phyloP scores from a whole-genome alignment of 2,888 invertebrate species.

The Agelastica alni region DNA sequence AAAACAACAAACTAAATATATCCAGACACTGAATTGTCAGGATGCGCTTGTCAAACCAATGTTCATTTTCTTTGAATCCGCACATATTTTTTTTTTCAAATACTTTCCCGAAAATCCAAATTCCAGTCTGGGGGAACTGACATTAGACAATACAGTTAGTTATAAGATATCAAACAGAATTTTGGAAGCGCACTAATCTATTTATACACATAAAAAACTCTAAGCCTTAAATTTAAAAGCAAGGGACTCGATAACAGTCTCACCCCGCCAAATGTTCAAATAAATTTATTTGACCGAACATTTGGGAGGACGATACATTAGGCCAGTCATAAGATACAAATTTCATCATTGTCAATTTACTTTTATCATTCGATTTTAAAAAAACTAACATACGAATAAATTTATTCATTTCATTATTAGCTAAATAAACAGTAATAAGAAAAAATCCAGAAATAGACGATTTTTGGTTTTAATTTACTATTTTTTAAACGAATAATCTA shows the following conservation, averaged over 20 bases:
- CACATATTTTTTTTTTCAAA: constrained; percentile 8
- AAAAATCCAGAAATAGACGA: too few relatives aligned
- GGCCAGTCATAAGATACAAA: too few relatives aligned
- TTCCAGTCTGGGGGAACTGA: background rate
- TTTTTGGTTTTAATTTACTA: too few relatives aligned
- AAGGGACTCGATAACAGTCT: constrained; percentile 29
- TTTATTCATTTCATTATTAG: too few relatives aligned
- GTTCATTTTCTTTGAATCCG: constrained; percentile 10
- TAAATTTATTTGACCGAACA: constrained; percentile 13
- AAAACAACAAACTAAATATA: constrained; percentile 35
- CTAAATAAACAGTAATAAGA: too few relatives aligned
- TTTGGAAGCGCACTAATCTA: constrained; percentile 32
- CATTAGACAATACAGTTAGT: constrained; percentile 19
- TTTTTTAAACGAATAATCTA: too few relatives aligned
- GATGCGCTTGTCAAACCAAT: constrained; percentile 6
- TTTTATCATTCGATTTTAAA: too few relatives aligned
- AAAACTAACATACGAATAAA: too few relatives aligned
- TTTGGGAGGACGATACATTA: constrained; percentile 1
- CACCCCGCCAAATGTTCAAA: constrained; percentile 27
- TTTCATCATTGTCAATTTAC: too few relatives aligned
- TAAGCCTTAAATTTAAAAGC: constrained; percentile 32
- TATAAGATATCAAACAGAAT: constrained; percentile 30
- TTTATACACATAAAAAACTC: constrained; percentile 35
- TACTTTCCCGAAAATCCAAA: constrained; percentile 8
- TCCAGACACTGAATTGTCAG: constrained; percentile 23